Evolutionary conservation across 2,113 vertebrate genomes (phyloP).

Genomic region (Rhinolophus ferrumequinum): DNA sequence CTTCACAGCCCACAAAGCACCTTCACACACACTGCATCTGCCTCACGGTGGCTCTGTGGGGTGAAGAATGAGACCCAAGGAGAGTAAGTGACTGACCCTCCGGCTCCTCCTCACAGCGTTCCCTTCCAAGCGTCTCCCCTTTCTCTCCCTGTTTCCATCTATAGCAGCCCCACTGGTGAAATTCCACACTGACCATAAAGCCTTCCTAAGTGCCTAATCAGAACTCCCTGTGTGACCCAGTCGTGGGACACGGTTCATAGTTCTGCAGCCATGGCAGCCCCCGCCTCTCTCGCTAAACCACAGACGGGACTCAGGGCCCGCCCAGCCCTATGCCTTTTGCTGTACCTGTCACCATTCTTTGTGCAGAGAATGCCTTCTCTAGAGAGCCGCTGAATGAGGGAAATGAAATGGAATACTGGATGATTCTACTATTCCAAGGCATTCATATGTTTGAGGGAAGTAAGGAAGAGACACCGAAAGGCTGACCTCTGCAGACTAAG

Average conservation of each 20-base stretch:
- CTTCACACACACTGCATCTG: accelerated
- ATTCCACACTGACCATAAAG: neutral
- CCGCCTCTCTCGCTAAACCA: neutral
- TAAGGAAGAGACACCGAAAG: neutral
- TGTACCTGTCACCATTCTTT: neutral
- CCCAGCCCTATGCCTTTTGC: too few relatives aligned
- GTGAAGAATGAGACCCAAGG: neutral
- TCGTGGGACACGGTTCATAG: accelerated
- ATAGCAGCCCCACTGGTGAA: neutral
- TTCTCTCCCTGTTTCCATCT: neutral
- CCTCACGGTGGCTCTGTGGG: neutral
- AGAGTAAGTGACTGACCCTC: neutral
- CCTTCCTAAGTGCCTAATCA: neutral
- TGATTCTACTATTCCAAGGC: neutral
- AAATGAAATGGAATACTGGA: neutral
- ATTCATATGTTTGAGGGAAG: neutral
- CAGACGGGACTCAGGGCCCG: neutral
- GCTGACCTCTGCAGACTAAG: neutral
- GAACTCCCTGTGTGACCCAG: neutral
- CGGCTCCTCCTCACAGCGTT: neutral
- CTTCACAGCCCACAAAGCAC: neutral
- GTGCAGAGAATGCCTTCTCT: neutral
- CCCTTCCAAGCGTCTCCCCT: neutral
- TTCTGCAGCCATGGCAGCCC: accelerated
- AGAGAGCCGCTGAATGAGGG: neutral